These are phyloP conservation scores for Zelleria hepariella DNA, from an alignment of 2,888 invertebrate genomes.

Conservation along the genomic window DNA sequence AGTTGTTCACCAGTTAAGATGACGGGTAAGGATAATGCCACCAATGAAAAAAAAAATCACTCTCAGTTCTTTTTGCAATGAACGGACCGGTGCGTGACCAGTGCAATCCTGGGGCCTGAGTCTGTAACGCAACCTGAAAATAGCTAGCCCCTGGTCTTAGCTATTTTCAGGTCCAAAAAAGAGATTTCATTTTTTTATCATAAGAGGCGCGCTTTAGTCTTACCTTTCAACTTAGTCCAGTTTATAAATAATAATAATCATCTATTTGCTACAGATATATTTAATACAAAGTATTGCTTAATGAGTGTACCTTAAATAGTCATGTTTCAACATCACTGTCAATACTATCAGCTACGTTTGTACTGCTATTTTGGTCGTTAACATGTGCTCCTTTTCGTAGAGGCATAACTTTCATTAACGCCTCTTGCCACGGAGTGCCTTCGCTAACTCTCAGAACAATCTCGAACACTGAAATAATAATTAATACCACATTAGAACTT, in stretches of 20 bases:
- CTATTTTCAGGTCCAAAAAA: no score
- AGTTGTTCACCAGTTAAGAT: no score
- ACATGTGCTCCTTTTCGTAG: conserved; percentile 79
- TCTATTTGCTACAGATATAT: neutral
- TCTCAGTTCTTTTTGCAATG: no score
- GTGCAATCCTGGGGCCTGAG: no score
- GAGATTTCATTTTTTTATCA: no score
- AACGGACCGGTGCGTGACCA: no score
- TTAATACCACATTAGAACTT: neutral
- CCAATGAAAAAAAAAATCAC: no score
- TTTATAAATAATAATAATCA: neutral
- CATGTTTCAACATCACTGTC: conserved; percentile 5
- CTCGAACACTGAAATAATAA: conserved; percentile 80
- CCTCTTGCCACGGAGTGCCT: conserved; percentile 84
- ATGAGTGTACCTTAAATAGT: neutral
- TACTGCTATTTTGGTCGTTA: conserved; percentile 33
- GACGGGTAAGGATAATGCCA: no score
- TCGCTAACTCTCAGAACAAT: conserved; percentile 83
- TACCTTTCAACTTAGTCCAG: no score
- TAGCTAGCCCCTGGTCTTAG: no score
- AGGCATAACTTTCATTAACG: conserved; percentile 83
- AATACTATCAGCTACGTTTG: conserved; percentile 12
- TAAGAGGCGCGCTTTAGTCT: no score
- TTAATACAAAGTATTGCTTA: neutral
- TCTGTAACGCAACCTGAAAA: no score